Percentiles rank a stretch among this genome's conserved stretches.
phyloP scores from a whole-genome alignment of 2,797 vertebrate species.

The Sebastes ruberrimus region DNA sequence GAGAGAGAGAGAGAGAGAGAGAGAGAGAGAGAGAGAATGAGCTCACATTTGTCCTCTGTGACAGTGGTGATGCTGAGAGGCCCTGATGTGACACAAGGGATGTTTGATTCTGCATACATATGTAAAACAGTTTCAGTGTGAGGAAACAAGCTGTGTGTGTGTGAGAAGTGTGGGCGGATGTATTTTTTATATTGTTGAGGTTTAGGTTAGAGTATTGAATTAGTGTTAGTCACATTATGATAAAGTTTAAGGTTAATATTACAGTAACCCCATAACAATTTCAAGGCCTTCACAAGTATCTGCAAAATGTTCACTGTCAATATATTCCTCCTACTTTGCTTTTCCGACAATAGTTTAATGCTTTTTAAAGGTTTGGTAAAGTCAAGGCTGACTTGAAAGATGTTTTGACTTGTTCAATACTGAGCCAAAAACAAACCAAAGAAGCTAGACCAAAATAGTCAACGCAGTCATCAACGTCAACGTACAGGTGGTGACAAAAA shows the following conservation, averaged over 20 bases:
- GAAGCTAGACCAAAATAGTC: neutral
- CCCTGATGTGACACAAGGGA: slow-evolving; percentile 12
- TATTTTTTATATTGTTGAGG: neutral
- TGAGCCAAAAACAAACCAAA: neutral
- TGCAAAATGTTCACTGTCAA: neutral
- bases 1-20: neutral
- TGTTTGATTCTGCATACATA: neutral
- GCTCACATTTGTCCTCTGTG: neutral
- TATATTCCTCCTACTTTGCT: neutral
- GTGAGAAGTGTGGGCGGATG: neutral
- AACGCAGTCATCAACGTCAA: neutral
- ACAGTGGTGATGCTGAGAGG: slow-evolving; percentile 7
- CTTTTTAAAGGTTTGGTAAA: neutral
- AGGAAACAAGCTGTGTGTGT: neutral
- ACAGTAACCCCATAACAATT: neutral
- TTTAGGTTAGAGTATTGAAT: neutral
- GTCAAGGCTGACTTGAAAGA: neutral
- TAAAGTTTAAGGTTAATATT: neutral
- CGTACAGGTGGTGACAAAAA: neutral
- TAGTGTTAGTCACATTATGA: neutral
- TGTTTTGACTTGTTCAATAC: neutral
- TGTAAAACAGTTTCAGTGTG: neutral
- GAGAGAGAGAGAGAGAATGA: neutral
- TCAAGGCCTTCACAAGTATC: neutral
- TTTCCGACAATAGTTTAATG: neutral